Evolutionary conservation across 1,140 invertebrate genomes (phyloP).

Genomic region (Drosophila punjabiensis): DNA sequence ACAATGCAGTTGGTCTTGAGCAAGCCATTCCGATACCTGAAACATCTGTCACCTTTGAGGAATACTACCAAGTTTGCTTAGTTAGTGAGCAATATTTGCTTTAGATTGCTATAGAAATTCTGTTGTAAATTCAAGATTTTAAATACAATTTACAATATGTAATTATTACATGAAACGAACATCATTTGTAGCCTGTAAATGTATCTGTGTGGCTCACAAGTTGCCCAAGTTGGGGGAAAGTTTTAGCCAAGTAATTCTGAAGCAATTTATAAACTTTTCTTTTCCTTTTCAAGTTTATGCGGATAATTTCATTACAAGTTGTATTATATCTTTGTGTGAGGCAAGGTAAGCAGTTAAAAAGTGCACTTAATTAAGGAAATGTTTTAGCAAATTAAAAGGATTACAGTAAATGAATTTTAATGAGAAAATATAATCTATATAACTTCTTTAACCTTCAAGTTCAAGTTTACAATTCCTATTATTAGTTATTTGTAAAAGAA

Average conservation of each 20-base stretch:
- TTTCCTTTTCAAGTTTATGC: background rate
- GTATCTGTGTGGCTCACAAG: background rate
- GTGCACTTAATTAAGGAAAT: background rate
- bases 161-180: background rate
- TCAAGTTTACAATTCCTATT: background rate
- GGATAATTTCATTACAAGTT: slow-evolving; percentile 14
- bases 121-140: background rate
- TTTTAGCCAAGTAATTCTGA: slow-evolving; percentile 8
- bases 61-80: background rate
- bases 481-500: background rate
- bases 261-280: slow-evolving; percentile 9
- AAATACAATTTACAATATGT: background rate
- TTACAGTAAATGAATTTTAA: background rate
- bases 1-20: slow-evolving; percentile 15
- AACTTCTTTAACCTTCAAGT: background rate
- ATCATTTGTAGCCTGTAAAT: background rate
- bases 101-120: background rate
- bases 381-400: background rate
- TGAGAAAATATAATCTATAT: too few species aligned
- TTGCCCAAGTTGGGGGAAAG: background rate
- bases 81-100: background rate
- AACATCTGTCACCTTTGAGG: background rate
- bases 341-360: background rate
- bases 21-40: background rate
- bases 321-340: background rate